phyloP scores from a whole-genome alignment of 2,888 invertebrate genomes.

The Raillietiella orientalis region DNA sequence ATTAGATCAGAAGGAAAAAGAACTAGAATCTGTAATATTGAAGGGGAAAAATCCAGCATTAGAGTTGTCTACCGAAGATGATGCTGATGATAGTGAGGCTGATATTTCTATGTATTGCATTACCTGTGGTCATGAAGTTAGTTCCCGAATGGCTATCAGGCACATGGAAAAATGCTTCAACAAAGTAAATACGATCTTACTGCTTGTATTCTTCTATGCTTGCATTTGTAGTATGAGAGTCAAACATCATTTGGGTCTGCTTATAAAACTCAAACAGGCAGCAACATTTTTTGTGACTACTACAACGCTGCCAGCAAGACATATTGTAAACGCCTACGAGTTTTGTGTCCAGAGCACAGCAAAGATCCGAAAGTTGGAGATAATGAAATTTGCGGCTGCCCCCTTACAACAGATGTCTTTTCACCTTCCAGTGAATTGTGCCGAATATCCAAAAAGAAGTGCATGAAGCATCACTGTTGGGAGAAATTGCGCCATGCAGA shows the following conservation, averaged over 20 bases:
- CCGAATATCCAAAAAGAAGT: constrained; percentile 52
- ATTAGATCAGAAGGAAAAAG: constrained; percentile 10
- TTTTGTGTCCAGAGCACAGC: constrained; percentile 88
- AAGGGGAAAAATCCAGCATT: constrained; percentile 34
- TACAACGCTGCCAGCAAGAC: constrained; percentile 60
- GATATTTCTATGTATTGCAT: constrained; percentile 73
- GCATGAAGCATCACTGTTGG: constrained; percentile 76
- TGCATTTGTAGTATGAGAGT: constrained; percentile 38
- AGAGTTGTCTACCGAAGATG: constrained; percentile 20
- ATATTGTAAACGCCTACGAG: constrained; percentile 77
- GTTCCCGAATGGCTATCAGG: constrained; percentile 59
- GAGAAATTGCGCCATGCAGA: constrained; percentile 75
- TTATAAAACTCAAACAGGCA: constrained; percentile 69
- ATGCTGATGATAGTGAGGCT: constrained; percentile 22
- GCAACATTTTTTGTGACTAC: constrained; percentile 91
- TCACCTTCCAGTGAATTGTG: constrained; percentile 39
- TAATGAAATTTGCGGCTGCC: constrained; percentile 59
- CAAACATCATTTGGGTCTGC: constrained; percentile 87
- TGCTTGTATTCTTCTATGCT: constrained; percentile 1
- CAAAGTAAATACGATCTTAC: constrained; percentile 20
- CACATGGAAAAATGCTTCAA: constrained; percentile 97
- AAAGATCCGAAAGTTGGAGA: constrained; percentile 69
- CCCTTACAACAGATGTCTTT: constrained; percentile 51
- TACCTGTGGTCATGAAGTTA: constrained; percentile 84
- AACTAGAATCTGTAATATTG: constrained; percentile 35